Evolutionary conservation across 37 sponge, comb jelly and placozoan species (phyloP), one percentile per base, ranked within the genome.

Genomic region (Amphimedon queenslandica): DNA sequence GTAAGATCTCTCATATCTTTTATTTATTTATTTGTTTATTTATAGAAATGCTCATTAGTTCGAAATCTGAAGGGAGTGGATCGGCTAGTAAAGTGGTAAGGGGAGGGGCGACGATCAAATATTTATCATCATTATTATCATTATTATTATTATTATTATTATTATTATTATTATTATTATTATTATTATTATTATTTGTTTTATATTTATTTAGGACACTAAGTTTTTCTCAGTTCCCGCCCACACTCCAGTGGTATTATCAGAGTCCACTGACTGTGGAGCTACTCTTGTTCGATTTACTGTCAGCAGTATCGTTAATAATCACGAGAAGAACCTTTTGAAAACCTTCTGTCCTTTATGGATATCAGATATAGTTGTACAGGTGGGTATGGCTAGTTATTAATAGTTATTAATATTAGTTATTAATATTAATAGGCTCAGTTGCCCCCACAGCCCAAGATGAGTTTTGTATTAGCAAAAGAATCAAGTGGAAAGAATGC

Each of bases 211-310:
- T 24, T 72, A 84, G 84, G 40, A 76, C 30, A 63, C n/a, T 11
- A 75, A 78, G 56, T 91, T 75, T 70, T 88, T 91, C 75, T 71
- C 73, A 58, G 89, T 91, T 4, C 86, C 93, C 56, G 37, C 11
- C 20, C 96, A 95, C 83, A 95, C 96, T 35, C 93, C 96, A 13
- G 72, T 95, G 35, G 47, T 87, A 32, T 47, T 95, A 37, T 55
- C 81, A 0, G 96, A 95, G 74, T 65, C 83, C 11, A 93, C 82
- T 35, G 96, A 95, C 77, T 85, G 86, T 84, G 92, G 88, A 2
- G 73, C 81, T 38, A 82, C 90, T 1, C 47, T 85, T 28, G 63
- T 69, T 18, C 36, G 93, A 24, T 43, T 93, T 23, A 73, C 53
- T 58, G 65, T 80, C 70, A 64, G 75, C 23, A 87, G 89, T 41